These are phyloP conservation scores for Ellobius talpinus DNA, from an alignment of 2,113 vertebrate species.

Conservation along the genomic window DNA sequence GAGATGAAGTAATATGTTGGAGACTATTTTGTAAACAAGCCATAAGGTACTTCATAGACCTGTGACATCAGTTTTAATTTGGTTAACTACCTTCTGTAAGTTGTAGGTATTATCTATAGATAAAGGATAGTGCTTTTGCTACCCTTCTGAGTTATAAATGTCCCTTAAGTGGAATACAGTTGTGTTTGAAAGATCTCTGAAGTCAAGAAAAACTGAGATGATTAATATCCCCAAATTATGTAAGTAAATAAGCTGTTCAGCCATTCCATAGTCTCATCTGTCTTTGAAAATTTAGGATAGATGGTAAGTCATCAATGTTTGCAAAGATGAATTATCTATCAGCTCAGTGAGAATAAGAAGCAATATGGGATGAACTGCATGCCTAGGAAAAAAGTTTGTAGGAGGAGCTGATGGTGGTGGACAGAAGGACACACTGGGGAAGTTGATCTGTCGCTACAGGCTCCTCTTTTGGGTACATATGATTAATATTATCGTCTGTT, in stretches of 20 bases:
- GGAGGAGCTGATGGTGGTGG: constrained; percentile 6
- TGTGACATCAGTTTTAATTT: constrained; percentile 16
- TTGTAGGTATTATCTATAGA: background rate
- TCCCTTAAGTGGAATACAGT: background rate
- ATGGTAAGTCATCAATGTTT: constrained; percentile 19
- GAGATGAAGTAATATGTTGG: constrained; percentile 35
- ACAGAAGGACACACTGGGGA: background rate
- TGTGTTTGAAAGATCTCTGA: constrained; percentile 30
- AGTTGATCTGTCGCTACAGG: background rate
- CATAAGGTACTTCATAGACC: constrained; percentile 8
- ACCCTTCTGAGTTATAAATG: background rate
- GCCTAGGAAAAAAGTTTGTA: constrained; percentile 14
- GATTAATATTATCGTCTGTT: background rate
- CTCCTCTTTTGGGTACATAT: background rate
- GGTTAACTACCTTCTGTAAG: background rate
- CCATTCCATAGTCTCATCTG: background rate
- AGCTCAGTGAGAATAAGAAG: constrained; percentile 44
- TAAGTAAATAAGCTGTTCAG: background rate
- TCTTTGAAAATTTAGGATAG: constrained; percentile 14
- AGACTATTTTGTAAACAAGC: constrained; percentile 65
- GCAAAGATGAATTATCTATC: constrained; percentile 41
- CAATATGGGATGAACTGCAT: background rate
- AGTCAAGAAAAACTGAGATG: constrained; percentile 44
- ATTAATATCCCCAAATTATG: constrained; percentile 59
- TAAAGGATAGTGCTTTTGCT: background rate